These are phyloP conservation scores for Chitala chitala DNA, from an alignment of 2,113 vertebrate species.

Conservation along the genomic window DNA sequence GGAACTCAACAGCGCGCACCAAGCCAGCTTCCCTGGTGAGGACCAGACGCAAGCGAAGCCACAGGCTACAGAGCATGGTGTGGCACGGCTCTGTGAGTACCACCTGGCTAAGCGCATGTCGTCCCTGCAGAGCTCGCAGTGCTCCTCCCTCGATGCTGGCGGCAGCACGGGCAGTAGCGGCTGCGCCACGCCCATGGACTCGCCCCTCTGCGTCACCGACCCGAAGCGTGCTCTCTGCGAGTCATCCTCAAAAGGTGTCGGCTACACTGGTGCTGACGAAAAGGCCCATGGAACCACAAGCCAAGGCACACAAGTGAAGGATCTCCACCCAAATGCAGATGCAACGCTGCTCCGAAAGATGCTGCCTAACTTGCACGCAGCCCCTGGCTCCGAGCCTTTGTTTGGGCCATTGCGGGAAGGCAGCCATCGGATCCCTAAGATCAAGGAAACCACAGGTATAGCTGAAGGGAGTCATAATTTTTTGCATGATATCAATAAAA, in stretches of 20 bases:
- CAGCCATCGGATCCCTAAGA: constrained; percentile 87
- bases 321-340: constrained; percentile 74
- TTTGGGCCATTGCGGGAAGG: constrained; percentile 78
- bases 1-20: constrained; percentile 63
- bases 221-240: constrained; percentile 77
- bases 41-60: constrained; percentile 71
- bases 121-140: constrained; percentile 88
- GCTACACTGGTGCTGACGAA: constrained; percentile 72
- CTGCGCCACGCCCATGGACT: constrained; percentile 83
- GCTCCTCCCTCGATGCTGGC: constrained; percentile 90
- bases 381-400: constrained; percentile 76
- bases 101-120: constrained; percentile 90
- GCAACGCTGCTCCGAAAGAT: constrained; percentile 76
- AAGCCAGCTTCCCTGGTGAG: constrained; percentile 49
- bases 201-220: constrained; percentile 79
- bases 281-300: constrained; percentile 66
- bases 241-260: constrained; percentile 68
- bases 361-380: constrained; percentile 69
- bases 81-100: constrained; percentile 78
- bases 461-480: constrained; percentile 51
- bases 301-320: constrained; percentile 68
- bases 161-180: constrained; percentile 88
- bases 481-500: constrained; percentile 19
- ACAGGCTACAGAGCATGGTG: constrained; percentile 66
- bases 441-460: constrained; percentile 99